Evolutionary conservation across 2,888 invertebrate genomes (phyloP).

Genomic region (Drosophila pegasa): DNA sequence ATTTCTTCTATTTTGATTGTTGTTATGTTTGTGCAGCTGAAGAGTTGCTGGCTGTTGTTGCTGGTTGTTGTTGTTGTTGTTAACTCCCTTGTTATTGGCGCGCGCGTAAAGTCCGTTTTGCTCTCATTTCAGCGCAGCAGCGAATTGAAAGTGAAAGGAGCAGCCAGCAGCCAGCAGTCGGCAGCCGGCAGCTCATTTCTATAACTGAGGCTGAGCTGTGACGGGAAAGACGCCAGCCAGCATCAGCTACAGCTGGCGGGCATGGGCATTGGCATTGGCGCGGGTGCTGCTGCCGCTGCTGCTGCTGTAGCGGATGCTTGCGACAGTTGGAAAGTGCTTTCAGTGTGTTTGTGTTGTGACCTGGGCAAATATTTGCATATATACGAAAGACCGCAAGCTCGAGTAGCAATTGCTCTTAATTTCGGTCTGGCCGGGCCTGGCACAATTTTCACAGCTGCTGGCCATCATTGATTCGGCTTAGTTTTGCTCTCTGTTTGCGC

Average conservation of each 20-base stretch:
- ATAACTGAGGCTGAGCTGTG: constrained; percentile 46
- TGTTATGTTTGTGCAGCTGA: constrained; percentile 29
- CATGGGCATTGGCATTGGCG: constrained; percentile 62
- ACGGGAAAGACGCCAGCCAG: constrained; percentile 29
- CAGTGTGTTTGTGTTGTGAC: constrained; percentile 19
- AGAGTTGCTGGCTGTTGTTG: constrained; percentile 28
- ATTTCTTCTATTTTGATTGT: constrained; percentile 71
- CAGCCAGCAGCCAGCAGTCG: constrained; percentile 43
- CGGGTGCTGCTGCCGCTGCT: constrained; percentile 57
- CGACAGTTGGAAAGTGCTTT: constrained; percentile 74
- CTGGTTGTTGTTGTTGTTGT: constrained; percentile 37
- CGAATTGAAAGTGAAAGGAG: constrained; percentile 79
- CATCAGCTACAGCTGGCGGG: constrained; percentile 36
- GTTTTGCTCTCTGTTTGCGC: constrained; percentile 16
- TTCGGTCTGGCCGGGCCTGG: constrained; percentile 51
- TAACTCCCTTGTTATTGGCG: constrained; percentile 51
- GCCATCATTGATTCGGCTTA: constrained; percentile 15
- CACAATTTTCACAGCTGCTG: constrained; percentile 42
- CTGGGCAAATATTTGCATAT: constrained; percentile 67
- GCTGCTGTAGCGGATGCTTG: constrained; percentile 67
- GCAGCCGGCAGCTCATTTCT: constrained; percentile 65
- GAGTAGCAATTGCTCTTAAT: constrained; percentile 80
- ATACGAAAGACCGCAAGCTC: constrained; percentile 53
- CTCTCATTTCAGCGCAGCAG: constrained; percentile 68
- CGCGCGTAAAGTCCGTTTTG: constrained; percentile 71